Evolutionary conservation across 2,113 vertebrate genomes (phyloP).

Genomic region (Neoarius graeffei): DNA sequence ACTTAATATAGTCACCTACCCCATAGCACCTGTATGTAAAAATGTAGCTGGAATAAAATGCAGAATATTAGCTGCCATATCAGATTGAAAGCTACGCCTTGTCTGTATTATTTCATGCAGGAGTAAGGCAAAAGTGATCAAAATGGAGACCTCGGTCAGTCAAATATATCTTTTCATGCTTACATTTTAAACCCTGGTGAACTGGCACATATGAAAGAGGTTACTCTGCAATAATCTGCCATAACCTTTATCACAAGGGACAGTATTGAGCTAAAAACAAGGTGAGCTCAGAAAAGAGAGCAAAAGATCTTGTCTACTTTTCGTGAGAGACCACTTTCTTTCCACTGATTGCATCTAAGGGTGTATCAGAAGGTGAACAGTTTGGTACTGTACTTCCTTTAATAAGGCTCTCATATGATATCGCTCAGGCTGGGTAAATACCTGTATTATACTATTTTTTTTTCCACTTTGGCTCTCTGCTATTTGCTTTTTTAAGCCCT

Average conservation of each 20-base stretch:
- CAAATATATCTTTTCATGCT: neutral
- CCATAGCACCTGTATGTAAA: neutral
- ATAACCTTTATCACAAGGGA: neutral
- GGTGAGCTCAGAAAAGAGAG: conserved; percentile 30
- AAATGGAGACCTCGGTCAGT: neutral
- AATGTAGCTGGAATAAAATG: neutral
- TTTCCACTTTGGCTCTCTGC: conserved; percentile 56
- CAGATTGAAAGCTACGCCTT: neutral
- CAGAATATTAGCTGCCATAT: neutral
- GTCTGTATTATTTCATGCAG: neutral
- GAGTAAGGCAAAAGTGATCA: neutral
- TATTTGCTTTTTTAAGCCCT: conserved; percentile 72
- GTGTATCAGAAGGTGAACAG: conserved; percentile 64
- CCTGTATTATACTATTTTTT: conserved; percentile 61
- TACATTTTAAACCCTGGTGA: conserved; percentile 1
- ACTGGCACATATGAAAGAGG: conserved; percentile 15
- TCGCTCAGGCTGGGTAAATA: conserved; percentile 69
- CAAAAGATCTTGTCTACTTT: conserved; percentile 38
- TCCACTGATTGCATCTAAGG: conserved; percentile 49
- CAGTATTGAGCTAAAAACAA: conserved; percentile 26
- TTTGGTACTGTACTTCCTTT: conserved; percentile 67
- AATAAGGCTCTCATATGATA: conserved; percentile 59
- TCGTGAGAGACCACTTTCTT: conserved; percentile 45
- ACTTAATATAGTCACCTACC: neutral
- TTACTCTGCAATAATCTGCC: conserved; percentile 6